phyloP scores from a whole-genome alignment of 2,797 vertebrate genomes.

The Masticophis lateralis region DNA sequence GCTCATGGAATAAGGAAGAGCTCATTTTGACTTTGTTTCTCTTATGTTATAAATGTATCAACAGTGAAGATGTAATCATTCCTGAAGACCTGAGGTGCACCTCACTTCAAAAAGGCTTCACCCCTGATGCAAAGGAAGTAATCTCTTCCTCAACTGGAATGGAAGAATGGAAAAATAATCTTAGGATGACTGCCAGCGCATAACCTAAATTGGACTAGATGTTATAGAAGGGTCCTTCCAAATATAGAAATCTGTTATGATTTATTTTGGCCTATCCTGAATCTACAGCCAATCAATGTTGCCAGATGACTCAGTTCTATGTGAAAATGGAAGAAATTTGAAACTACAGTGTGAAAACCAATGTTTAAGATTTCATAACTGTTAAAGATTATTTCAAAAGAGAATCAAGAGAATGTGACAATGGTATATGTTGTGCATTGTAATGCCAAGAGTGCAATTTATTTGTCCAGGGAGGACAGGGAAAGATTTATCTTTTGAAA shows the following conservation, averaged over 20 bases:
- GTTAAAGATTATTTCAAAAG: not conserved
- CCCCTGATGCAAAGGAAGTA: not conserved
- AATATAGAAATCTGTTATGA: too few species aligned
- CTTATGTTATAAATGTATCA: not conserved
- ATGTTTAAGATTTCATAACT: not conserved
- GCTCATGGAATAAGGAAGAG: not conserved
- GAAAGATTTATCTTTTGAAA: slow-evolving; percentile 65
- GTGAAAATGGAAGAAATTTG: not conserved
- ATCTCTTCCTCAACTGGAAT: not conserved
- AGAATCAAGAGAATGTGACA: slow-evolving; percentile 23
- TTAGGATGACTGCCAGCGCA: not conserved
- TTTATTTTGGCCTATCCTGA: not conserved
- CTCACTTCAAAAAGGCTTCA: not conserved
- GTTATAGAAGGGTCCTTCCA: not conserved
- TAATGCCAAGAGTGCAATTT: slow-evolving; percentile 32
- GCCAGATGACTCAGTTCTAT: not conserved
- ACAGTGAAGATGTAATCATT: not conserved
- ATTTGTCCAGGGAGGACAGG: slow-evolving; percentile 53
- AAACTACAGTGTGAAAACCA: not conserved
- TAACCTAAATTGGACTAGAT: not conserved
- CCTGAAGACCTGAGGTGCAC: not conserved
- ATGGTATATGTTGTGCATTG: slow-evolving; percentile 10
- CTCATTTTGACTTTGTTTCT: not conserved
- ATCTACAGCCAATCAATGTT: not conserved
- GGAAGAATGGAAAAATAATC: not conserved